Base-by-base conservation (phyloP, 2,113 vertebrate species). In the Rutilus rutilus region DNA sequence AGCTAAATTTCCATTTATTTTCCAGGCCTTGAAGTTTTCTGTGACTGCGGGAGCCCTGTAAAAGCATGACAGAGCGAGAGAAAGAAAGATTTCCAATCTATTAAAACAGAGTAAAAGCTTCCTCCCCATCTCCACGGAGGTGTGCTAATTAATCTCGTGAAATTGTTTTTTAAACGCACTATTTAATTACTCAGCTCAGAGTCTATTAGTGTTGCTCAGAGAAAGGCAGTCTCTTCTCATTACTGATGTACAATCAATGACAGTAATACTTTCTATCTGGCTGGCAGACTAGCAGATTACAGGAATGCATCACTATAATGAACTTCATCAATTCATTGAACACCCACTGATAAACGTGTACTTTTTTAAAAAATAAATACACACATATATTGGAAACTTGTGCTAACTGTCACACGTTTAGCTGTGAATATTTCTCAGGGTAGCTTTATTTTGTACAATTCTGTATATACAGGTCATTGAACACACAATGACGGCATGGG, bases 181-280 rank as follows among this genome's bases (percentile, higher is more conserved):
- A 73, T 39, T 54, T 77, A 85, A 85, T 77, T 85, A 85, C 39
- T 65, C 42, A 77, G 73, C 83, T 85, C 73, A 77, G 52, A 77
- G 27, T 77, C 71, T 85, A 65, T 85, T 85, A 85, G 73, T 52
- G 83, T 33, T 57, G 45, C 60, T 39, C 33, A 78, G 42, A 78
- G 75, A 50, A 52, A 85, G 27, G 27, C 73, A 78, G 60, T 78
- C 74, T 64, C 62, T 57, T 85, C 60, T 78, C 74, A 85, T 78
- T 69, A 85, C 60, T 25, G 59, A 54, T 67, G 33, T 47, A 60
- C 23, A 25, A 62, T 62, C 39, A 50, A 30, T 75, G 30, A 39
- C 62, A 78, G 57, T 52, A 78, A 42, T 52, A 69, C 62, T 85
- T 54, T 19, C 42, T 36, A 57, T 65, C 25, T 21, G 15, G 23